Conservation (phyloP, 2,113 vertebrate species). For the Pygoscelis antarcticus region DNA sequence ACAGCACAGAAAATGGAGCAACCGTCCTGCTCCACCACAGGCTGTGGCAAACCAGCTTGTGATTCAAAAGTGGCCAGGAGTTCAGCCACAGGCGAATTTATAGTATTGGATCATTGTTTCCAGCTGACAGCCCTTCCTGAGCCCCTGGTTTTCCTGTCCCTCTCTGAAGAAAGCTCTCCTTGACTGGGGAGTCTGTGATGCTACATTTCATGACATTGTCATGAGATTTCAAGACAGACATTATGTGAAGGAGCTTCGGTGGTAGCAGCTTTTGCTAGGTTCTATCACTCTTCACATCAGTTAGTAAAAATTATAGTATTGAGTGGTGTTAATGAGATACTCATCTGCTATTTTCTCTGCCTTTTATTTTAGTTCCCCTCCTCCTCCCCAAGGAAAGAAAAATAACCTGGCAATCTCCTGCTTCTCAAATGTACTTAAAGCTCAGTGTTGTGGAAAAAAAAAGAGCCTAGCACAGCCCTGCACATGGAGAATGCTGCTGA, state of each 20-base stretch:
- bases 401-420: conserved; percentile 51
- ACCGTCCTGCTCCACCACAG: neutral
- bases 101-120: neutral
- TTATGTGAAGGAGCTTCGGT: neutral
- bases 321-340: neutral
- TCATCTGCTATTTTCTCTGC: neutral
- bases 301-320: neutral
- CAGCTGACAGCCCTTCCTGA: neutral
- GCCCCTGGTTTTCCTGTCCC: neutral
- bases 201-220: neutral
- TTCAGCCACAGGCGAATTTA: neutral
- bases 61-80: neutral
- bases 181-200: neutral
- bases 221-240: neutral
- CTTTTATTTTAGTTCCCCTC: conserved; percentile 4
- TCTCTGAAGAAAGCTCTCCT: neutral
- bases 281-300: neutral
- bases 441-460: conserved; percentile 35
- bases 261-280: neutral
- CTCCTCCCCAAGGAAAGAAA: neutral
- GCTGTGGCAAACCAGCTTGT: neutral
- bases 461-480: conserved; percentile 13
- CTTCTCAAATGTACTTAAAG: conserved; percentile 67
- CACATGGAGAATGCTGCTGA: conserved; percentile 60
- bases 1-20: neutral